Conservation (phyloP, 2,888 invertebrate genomes). For the Trissonchulus sp. region DNA sequence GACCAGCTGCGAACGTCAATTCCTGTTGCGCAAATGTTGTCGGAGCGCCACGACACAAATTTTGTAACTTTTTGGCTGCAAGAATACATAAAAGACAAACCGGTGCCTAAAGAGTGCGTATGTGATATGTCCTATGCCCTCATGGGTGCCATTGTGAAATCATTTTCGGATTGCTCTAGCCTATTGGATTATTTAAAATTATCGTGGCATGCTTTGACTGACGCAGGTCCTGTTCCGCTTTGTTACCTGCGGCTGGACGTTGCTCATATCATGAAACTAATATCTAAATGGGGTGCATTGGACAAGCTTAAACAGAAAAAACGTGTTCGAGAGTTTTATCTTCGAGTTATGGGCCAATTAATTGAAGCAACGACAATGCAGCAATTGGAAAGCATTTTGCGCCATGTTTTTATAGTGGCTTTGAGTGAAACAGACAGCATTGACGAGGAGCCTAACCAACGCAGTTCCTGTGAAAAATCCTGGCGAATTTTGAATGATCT, state of each 20-base stretch:
- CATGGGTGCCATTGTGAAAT: neutral
- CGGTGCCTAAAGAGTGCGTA: neutral
- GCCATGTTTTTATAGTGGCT: neutral
- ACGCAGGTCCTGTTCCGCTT: neutral
- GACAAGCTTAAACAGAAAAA: neutral
- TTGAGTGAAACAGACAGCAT: neutral
- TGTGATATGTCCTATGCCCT: neutral
- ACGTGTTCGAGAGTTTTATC: neutral
- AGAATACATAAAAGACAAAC: neutral
- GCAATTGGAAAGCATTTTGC: neutral
- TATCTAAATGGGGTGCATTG: neutral
- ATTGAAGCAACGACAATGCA: neutral
- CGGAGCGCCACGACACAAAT: neutral
- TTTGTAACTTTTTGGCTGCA: neutral
- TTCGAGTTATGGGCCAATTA: neutral
- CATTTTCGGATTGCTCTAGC: neutral
- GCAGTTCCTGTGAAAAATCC: neutral
- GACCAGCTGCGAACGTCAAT: neutral
- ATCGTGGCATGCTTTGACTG: neutral
- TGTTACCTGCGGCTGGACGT: neutral
- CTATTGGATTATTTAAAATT: neutral
- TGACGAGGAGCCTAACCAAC: neutral
- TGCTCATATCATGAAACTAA: neutral
- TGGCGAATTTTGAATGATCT: neutral
- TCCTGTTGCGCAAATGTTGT: neutral